Conservation (phyloP, 1,140 invertebrate genomes). For the Procambarus virginalis region DNA sequence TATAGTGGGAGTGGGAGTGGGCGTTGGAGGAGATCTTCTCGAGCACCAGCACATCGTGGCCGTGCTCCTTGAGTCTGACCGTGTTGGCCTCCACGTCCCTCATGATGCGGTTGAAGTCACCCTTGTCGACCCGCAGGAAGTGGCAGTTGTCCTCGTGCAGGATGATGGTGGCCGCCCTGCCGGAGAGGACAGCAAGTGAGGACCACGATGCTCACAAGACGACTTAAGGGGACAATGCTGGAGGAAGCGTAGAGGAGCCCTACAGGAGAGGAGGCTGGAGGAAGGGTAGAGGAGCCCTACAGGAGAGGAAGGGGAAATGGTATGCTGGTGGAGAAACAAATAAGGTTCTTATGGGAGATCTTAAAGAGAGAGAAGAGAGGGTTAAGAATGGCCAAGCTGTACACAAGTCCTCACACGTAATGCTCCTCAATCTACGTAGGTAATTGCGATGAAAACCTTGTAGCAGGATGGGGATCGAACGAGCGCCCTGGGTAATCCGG, state of each 20-base stretch:
- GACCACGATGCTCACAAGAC: no score
- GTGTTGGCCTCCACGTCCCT: conserved; percentile 92
- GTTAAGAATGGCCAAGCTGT: no score
- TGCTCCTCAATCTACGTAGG: no score
- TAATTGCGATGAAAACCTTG: no score
- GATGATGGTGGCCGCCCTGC: conserved; percentile 88
- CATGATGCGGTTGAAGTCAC: conserved; percentile 89
- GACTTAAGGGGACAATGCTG: not conserved
- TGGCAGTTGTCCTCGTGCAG: conserved; percentile 89
- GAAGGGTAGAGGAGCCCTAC: not conserved
- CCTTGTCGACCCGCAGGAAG: conserved; percentile 90
- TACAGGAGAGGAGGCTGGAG: not conserved
- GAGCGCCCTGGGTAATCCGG: no score
- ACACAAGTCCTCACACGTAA: no score
- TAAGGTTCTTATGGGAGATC: no score
- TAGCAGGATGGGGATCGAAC: no score
- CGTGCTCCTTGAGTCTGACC: conserved; percentile 89
- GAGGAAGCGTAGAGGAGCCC: not conserved
- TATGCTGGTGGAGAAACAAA: no score
- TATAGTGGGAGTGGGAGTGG: conserved; percentile 78
- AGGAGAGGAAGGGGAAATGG: no score
- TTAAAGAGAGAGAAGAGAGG: no score
- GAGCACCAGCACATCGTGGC: conserved; percentile 88
- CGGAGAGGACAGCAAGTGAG: not conserved
- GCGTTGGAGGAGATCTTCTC: conserved; percentile 81